Evolutionary conservation across 2,888 invertebrate species (phyloP).

Genomic region (Timema cristinae): DNA sequence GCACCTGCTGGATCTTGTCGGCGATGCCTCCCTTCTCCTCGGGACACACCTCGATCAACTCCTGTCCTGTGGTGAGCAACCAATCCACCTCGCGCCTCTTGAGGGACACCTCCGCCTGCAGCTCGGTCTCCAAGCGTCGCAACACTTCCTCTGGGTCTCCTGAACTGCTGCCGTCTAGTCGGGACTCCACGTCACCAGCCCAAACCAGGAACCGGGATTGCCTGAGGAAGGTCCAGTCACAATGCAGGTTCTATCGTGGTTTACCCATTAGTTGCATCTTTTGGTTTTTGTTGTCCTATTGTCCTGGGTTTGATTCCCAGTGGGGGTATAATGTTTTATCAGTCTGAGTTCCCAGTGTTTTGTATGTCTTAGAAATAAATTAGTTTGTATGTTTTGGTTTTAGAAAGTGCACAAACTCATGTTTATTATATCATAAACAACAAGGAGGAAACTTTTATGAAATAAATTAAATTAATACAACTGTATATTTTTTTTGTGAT

Average conservation of each 20-base stretch:
- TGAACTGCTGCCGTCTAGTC: conserved; percentile 55
- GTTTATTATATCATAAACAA: no score
- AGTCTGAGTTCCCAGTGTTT: no score
- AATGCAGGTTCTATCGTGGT: no score
- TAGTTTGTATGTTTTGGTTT: no score
- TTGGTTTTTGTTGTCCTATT: conserved; percentile 20
- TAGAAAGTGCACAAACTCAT: no score
- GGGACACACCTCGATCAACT: conserved; percentile 56
- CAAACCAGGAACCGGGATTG: conserved; percentile 63
- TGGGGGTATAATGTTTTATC: no score
- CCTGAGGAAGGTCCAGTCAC: conserved; percentile 41
- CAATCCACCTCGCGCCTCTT: conserved; percentile 76
- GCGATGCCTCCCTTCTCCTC: conserved; percentile 58
- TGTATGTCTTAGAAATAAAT: no score
- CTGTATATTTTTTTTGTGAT: no score
- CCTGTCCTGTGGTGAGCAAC: conserved; percentile 64
- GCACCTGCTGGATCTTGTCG: conserved; percentile 55
- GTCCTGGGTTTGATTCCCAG: no score
- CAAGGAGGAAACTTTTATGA: no score
- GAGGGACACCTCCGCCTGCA: conserved; percentile 69
- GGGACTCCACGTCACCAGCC: conserved; percentile 64
- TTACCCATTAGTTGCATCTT: not conserved
- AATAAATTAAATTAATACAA: no score
- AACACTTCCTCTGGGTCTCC: conserved; percentile 70
- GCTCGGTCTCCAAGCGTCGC: conserved; percentile 62